These are phyloP conservation scores for Cairina moschata DNA, from an alignment of 2,113 vertebrate genomes.

Conservation along the genomic window DNA sequence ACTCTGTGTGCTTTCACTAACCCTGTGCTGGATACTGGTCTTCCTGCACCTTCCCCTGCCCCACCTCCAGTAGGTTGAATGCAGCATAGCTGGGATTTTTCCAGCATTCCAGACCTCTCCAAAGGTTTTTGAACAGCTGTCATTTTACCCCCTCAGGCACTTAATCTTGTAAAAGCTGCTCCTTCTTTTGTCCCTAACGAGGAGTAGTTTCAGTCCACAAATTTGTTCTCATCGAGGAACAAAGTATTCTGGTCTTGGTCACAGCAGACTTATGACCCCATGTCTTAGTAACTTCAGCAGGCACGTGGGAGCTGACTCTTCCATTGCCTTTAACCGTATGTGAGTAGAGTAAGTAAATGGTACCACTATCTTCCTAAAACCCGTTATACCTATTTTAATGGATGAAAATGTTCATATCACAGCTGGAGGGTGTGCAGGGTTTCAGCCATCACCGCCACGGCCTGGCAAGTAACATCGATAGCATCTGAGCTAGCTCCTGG, in stretches of 20 bases:
- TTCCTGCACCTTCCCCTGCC: background rate
- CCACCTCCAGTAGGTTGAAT: background rate
- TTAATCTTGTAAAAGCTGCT: background rate
- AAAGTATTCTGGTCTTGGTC: background rate
- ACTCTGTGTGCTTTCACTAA: background rate
- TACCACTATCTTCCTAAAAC: background rate
- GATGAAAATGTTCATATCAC: no score
- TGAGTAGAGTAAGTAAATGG: background rate
- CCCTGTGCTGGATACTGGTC: accelerated
- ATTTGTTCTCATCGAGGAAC: background rate
- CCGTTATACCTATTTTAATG: background rate
- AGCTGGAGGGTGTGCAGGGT: background rate
- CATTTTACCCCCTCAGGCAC: background rate
- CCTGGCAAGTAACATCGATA: background rate
- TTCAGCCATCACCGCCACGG: no score
- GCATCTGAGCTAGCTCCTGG: background rate
- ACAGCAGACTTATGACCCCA: background rate
- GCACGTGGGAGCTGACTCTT: background rate
- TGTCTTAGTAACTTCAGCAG: background rate
- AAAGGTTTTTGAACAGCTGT: background rate
- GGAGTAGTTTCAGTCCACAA: background rate
- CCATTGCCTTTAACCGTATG: accelerated
- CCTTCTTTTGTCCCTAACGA: background rate
- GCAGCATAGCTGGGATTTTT: background rate
- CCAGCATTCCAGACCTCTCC: background rate